These are phyloP conservation scores for Brachyptera putata DNA, from an alignment of 2,888 invertebrate genomes.

Conservation along the genomic window DNA sequence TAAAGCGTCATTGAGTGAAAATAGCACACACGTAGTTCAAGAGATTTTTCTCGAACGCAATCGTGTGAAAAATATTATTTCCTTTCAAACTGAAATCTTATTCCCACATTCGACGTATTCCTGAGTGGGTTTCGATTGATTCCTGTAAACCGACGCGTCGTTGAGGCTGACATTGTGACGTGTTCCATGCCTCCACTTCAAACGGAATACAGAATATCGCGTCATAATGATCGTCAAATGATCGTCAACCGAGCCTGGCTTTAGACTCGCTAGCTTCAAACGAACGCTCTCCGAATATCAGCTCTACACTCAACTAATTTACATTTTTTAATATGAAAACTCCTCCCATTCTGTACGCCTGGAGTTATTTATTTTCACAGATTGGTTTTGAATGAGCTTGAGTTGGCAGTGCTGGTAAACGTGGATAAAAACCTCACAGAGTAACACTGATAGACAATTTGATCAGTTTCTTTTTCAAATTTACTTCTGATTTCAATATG, in stretches of 20 bases:
- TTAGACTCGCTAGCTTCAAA: too few species aligned
- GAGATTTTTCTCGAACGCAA: constrained; percentile 1
- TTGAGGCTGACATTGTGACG: not conserved
- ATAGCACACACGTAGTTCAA: too few species aligned
- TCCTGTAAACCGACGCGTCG: not conserved
- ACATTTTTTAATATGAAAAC: constrained; percentile 2
- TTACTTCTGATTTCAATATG: too few species aligned
- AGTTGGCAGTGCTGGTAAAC: not conserved
- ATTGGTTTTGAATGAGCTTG: not conserved
- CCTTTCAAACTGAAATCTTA: constrained; percentile 2
- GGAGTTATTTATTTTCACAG: not conserved
- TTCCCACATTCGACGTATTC: constrained; percentile 3
- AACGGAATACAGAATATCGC: constrained; percentile 1
- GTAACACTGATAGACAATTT: too few species aligned
- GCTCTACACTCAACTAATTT: not conserved
- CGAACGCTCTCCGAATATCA: too few species aligned
- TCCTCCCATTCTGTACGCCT: not conserved
- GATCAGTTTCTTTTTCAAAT: too few species aligned
- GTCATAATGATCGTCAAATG: constrained; percentile 2
- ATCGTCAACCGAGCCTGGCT: not conserved
- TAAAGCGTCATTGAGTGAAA: too few species aligned
- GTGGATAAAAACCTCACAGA: too few species aligned
- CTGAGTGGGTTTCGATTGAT: not conserved
- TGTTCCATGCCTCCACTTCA: too few species aligned
- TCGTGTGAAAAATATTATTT: constrained; percentile 4